These are phyloP conservation scores for Tupiocoris notatus DNA, from an alignment of 2,888 invertebrate species.

Conservation along the genomic window DNA sequence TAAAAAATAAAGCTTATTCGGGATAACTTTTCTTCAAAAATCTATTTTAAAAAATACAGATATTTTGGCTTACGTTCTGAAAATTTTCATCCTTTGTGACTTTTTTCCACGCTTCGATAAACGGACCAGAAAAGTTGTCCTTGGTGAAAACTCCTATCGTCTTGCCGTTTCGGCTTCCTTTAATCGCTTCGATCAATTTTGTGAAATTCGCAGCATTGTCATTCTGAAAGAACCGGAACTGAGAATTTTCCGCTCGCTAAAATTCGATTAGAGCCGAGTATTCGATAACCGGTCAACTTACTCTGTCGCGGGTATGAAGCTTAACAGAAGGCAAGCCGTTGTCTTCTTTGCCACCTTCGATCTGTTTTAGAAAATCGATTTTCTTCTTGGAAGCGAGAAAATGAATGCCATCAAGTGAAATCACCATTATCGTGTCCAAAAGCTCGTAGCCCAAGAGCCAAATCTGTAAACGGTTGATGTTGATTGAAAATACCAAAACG, in stretches of 20 bases:
- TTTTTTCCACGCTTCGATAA: conserved; percentile 87
- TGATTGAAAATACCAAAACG: too few relatives aligned
- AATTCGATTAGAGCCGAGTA: too few relatives aligned
- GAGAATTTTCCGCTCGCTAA: too few relatives aligned
- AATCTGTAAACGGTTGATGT: conserved; percentile 71
- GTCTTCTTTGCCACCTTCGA: conserved; percentile 81
- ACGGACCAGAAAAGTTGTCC: conserved; percentile 90
- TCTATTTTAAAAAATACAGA: not conserved
- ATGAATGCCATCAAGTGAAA: conserved; percentile 80
- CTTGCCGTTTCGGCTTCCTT: conserved; percentile 85
- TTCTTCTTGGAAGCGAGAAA: conserved; percentile 97
- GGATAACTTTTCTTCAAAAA: not conserved
- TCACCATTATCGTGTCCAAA: conserved; percentile 90
- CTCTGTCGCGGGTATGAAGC: conserved; percentile 85
- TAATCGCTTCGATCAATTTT: conserved; percentile 73
- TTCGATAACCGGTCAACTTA: conserved; percentile 57
- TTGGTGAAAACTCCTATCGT: conserved; percentile 86
- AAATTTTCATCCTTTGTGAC: conserved; percentile 74
- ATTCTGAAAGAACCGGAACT: conserved; percentile 57
- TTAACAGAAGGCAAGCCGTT: conserved; percentile 79
- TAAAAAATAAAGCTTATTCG: not conserved
- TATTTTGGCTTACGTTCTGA: conserved; percentile 65
- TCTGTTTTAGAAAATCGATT: conserved; percentile 90
- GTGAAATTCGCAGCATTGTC: conserved; percentile 82
- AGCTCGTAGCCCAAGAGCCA: conserved; percentile 98